These are phyloP conservation scores for Poecilia picta DNA, from an alignment of 2,797 vertebrate species.

Conservation along the genomic window DNA sequence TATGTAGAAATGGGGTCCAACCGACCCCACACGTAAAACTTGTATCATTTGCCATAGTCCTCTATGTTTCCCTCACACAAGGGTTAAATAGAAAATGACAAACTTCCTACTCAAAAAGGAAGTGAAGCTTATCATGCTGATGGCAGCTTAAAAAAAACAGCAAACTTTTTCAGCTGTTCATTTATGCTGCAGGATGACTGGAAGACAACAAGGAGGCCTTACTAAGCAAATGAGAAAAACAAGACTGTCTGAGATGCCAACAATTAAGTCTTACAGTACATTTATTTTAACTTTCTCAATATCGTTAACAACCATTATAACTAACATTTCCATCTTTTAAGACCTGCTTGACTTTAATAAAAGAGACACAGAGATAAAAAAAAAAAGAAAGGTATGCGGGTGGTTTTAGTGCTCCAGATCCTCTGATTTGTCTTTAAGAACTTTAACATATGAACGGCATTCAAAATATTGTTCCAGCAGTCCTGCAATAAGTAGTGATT, in stretches of 20 bases:
- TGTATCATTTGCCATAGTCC: no score
- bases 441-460: background rate
- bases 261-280: background rate
- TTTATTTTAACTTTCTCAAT: background rate
- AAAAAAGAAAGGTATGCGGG: background rate
- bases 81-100: background rate
- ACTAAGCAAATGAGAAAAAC: conserved; percentile 2
- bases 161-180: background rate
- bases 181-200: background rate
- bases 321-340: conserved; percentile 3
- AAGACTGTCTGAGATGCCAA: background rate
- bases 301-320: background rate
- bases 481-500: background rate
- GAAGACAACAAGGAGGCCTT: conserved; percentile 16
- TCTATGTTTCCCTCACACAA: no score
- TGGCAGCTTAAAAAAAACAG: conserved; percentile 3
- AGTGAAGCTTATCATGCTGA: conserved; percentile 5
- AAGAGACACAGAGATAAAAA: background rate
- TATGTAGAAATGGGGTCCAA: no score
- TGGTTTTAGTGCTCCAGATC: background rate
- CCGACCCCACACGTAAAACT: no score
- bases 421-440: background rate
- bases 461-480: background rate
- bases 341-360: background rate
- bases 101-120: conserved; percentile 5